These are phyloP conservation scores for Sebastes variabilis DNA, from an alignment of 2,797 vertebrate genomes.

Conservation along the genomic window DNA sequence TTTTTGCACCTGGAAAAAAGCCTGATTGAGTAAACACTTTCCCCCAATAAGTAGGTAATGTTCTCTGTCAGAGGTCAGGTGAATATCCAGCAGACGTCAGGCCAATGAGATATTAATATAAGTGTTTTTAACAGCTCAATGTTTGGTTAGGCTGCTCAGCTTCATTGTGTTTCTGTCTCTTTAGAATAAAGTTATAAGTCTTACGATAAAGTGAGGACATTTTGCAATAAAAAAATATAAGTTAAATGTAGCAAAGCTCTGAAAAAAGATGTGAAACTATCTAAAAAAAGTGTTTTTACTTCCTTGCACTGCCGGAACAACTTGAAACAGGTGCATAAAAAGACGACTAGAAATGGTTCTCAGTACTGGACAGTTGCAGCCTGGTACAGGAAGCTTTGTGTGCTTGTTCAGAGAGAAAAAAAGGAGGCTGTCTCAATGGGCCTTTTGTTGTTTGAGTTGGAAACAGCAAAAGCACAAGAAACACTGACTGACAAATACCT, in stretches of 20 bases:
- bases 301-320: background rate
- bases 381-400: constrained; percentile 79
- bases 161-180: background rate
- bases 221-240: background rate
- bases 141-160: background rate
- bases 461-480: constrained; percentile 78
- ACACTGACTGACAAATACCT: constrained; percentile 83
- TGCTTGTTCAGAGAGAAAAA: constrained; percentile 54
- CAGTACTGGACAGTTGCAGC: constrained; percentile 60
- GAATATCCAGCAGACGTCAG: constrained; percentile 10
- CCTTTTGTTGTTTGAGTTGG: constrained; percentile 82
- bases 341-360: constrained; percentile 30
- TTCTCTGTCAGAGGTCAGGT: constrained; percentile 37
- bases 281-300: constrained; percentile 10
- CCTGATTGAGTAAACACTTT: constrained; percentile 50
- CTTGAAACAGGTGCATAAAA: constrained; percentile 71
- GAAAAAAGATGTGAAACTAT: constrained; percentile 7
- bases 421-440: constrained; percentile 73
- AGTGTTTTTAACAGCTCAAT: constrained; percentile 1
- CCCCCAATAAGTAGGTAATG: constrained; percentile 14
- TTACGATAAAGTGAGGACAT: background rate
- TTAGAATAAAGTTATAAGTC: background rate
- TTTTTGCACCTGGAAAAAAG: constrained; percentile 48
- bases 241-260: background rate
- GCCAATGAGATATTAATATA: constrained; percentile 10